A percentile compares a stretch with the other conserved stretches of the same genome.
These are phyloP conservation scores for Trachelus tabidus DNA, from an alignment of 2,888 invertebrate species.

Conservation along the genomic window DNA sequence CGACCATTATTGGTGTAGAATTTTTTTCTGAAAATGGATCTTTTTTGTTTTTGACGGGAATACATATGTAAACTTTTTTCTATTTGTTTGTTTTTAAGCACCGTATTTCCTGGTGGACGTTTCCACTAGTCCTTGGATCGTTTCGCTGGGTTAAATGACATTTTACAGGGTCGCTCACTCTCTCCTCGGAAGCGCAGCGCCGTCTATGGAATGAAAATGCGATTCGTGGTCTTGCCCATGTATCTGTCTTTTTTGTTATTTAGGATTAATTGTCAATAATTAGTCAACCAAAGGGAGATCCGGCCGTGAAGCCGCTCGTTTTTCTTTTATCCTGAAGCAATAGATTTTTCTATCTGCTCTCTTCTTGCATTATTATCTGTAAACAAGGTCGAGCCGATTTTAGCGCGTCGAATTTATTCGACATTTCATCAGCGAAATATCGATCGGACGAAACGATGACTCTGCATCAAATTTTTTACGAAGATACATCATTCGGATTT, in stretches of 20 bases:
- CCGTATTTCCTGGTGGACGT: conserved; percentile 11
- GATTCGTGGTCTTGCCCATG: neutral
- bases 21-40: neutral
- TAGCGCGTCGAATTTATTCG: neutral
- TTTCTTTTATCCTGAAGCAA: neutral
- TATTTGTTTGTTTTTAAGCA: neutral
- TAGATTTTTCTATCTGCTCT: neutral
- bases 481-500: neutral
- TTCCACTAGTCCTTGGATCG: conserved; percentile 51
- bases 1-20: neutral
- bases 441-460: neutral
- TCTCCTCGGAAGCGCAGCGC: neutral
- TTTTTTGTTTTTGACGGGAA: neutral
- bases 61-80: neutral
- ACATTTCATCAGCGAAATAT: neutral
- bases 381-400: neutral
- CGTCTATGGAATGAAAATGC: neutral
- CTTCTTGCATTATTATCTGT: neutral
- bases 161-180: conserved; percentile 37
- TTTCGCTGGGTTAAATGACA: conserved; percentile 42
- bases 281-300: neutral
- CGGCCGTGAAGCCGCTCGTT: neutral
- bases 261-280: conserved; percentile 4
- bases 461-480: neutral
- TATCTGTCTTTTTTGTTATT: neutral